phyloP scores from a whole-genome alignment of 37 sponge, comb jelly and placozoan genomes.

The Mnemiopsis leidyi region DNA sequence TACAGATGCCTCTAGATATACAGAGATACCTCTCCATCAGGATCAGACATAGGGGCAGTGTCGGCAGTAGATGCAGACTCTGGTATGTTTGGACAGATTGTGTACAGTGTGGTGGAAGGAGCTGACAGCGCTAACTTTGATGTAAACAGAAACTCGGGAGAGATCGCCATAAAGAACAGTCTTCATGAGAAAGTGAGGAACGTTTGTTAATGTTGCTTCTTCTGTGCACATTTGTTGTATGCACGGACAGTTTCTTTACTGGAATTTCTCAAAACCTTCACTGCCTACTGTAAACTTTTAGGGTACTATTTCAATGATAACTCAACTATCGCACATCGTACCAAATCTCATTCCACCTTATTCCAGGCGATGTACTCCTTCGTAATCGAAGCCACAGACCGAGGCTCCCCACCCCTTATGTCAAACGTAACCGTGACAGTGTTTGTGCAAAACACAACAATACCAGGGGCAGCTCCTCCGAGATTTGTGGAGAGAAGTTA shows the following conservation, averaged over 20 bases:
- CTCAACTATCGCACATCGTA: background rate
- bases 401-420: background rate
- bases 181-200: background rate
- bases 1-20: no score
- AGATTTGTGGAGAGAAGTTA: background rate
- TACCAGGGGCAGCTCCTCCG: background rate
- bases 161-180: background rate
- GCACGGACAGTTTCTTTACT: no score
- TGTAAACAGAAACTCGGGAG: background rate
- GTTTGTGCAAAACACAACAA: conserved; percentile 43
- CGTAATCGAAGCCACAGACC: background rate
- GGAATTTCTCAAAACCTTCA: no score
- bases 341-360: background rate
- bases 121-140: background rate
- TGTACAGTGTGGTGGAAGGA: background rate
- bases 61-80: background rate
- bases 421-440: conserved; percentile 26
- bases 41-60: background rate
- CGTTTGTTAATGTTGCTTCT: no score
- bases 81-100: background rate
- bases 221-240: no score
- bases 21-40: background rate
- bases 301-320: no score
- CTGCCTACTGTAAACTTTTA: no score
- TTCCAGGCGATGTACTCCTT: conserved; percentile 33